Percentiles rank a stretch among this genome's conserved stretches.
These are phyloP conservation scores for Bradynema listronoti DNA, from an alignment of 1,140 invertebrate genomes.

Conservation along the genomic window DNA sequence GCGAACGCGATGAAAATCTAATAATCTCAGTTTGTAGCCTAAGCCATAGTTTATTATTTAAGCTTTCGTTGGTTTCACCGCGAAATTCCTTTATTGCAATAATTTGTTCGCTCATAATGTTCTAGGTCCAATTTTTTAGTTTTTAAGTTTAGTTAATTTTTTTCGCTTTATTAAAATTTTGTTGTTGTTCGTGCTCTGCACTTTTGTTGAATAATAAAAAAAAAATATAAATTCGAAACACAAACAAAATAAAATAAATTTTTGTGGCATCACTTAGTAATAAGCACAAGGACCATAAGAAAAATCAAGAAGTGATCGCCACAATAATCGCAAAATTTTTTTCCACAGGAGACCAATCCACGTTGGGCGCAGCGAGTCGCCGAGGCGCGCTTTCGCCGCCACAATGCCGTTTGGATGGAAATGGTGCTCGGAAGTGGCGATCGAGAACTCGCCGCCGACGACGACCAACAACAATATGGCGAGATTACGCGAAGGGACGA, in stretches of 20 bases:
- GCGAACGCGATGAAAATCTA: too few relatives aligned
- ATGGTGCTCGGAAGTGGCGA: slow-evolving; percentile 67
- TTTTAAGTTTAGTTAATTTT: too few relatives aligned
- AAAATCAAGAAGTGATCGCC: not conserved
- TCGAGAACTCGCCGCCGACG: not conserved
- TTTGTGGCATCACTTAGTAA: not conserved
- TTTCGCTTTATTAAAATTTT: slow-evolving; percentile 2
- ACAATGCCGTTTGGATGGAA: slow-evolving; percentile 94
- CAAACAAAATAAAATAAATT: not conserved
- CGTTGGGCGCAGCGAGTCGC: slow-evolving; percentile 86
- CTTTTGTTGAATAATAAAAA: slow-evolving; percentile 2
- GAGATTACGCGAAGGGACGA: slow-evolving; percentile 9
- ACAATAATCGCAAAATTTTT: slow-evolving; percentile 21
- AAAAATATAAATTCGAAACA: not conserved
- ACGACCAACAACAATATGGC: too few relatives aligned
- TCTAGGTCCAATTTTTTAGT: too few relatives aligned
- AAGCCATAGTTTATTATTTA: too few relatives aligned
- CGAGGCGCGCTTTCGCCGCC: slow-evolving; percentile 85
- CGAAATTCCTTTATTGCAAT: too few relatives aligned
- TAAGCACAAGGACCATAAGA: not conserved
- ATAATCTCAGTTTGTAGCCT: too few relatives aligned
- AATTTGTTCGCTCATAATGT: too few relatives aligned
- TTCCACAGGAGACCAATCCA: slow-evolving; percentile 71
- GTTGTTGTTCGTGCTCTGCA: not conserved
- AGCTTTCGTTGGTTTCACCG: too few relatives aligned